A percentile compares a stretch with the other conserved stretches of the same genome.
Evolutionary conservation across 2,888 invertebrate species (phyloP).

Genomic region (Harmothoe impar): DNA sequence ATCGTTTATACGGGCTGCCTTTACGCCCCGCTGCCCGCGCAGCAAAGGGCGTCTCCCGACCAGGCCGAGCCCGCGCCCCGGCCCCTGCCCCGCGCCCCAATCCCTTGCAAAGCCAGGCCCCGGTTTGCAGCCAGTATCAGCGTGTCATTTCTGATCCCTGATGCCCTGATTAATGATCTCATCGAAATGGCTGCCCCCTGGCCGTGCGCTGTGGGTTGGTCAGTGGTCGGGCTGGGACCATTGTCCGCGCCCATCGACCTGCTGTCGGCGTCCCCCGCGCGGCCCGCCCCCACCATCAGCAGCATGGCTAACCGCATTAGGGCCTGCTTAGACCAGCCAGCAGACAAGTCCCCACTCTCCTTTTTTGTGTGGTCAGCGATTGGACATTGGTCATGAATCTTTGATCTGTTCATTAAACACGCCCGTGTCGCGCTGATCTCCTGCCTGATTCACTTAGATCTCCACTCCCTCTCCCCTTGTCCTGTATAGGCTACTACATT

Average conservation of each 20-base stretch:
- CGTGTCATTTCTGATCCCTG: constrained; percentile 59
- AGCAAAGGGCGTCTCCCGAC: not conserved
- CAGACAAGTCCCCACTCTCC: not conserved
- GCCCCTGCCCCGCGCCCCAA: not conserved
- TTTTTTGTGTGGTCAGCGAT: constrained; percentile 1
- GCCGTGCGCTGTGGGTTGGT: not conserved
- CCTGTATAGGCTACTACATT: not conserved
- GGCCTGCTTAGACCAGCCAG: not conserved
- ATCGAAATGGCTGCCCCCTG: constrained; percentile 3
- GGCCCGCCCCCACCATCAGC: not conserved
- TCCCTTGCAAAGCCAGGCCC: not conserved
- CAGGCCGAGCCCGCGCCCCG: not conserved
- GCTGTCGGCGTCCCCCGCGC: not conserved
- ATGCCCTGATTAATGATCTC: constrained; percentile 45
- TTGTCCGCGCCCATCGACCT: constrained; percentile 13
- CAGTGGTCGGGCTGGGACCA: not conserved
- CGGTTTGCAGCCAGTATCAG: not conserved
- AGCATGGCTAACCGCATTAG: constrained; percentile 22
- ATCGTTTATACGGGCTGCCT: constrained; percentile 5
- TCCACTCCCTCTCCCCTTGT: not conserved
- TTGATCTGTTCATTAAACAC: constrained; percentile 48
- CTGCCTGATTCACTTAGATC: not conserved
- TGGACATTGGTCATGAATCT: constrained; percentile 57
- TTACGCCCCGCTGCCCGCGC: not conserved
- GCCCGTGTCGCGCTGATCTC: constrained; percentile 46